These are phyloP conservation scores for Simalia tracyae DNA, from an alignment of 2,797 vertebrate species.

Conservation along the genomic window DNA sequence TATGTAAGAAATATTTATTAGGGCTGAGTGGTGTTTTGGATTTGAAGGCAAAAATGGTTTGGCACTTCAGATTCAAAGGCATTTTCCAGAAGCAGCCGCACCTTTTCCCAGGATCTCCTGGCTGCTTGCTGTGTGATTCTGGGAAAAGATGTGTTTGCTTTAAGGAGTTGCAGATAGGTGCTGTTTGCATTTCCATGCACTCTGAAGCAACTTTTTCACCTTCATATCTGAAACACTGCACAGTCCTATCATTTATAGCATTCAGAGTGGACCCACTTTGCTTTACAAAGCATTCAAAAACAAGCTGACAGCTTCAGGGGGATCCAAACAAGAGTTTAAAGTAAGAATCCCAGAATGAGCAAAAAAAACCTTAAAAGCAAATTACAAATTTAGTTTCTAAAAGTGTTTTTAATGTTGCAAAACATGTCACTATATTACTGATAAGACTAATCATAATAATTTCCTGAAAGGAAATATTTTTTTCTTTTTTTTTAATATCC, in stretches of 20 bases:
- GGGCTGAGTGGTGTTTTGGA: not conserved
- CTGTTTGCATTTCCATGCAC: not conserved
- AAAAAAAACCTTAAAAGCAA: not conserved
- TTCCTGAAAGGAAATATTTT: conserved; percentile 18
- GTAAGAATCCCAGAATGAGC: not conserved
- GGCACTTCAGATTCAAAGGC: not conserved
- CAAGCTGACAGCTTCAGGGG: conserved; percentile 18
- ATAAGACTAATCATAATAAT: not conserved
- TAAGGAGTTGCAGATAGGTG: not conserved
- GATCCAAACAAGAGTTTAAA: conserved; percentile 10
- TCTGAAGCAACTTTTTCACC: not conserved
- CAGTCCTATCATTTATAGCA: not conserved
- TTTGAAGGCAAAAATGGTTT: not conserved
- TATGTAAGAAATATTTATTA: not conserved
- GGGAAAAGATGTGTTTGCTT: not conserved
- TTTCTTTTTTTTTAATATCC: conserved; percentile 4
- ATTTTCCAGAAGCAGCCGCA: not conserved
- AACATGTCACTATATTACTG: not conserved
- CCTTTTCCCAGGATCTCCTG: not conserved
- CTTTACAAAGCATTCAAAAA: not conserved
- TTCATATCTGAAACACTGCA: not conserved
- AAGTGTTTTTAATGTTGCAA: not conserved
- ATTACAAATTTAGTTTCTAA: not conserved
- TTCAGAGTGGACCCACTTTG: not conserved
- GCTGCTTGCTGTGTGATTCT: not conserved